Percentiles rank a stretch among this genome's conserved stretches.
Evolutionary conservation across 2,797 vertebrate genomes (phyloP).

Genomic region (Tolypeutes matacus): DNA sequence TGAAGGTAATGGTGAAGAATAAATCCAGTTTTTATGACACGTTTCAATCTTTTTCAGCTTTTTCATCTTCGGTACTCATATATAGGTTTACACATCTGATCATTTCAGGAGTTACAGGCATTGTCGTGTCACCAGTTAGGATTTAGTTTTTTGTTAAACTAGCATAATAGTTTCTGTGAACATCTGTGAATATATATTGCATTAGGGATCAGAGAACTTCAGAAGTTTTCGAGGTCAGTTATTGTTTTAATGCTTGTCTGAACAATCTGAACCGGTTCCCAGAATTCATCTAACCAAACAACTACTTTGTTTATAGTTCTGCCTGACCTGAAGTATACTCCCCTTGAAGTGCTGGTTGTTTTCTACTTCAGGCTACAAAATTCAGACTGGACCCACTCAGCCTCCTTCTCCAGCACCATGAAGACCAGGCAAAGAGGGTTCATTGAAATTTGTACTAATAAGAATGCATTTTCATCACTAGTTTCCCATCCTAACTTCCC

Average conservation of each 20-base stretch:
- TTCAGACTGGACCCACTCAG: not conserved
- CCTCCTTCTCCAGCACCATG: not conserved
- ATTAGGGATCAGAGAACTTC: conserved; percentile 25
- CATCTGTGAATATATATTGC: not conserved
- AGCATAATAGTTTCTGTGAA: not conserved
- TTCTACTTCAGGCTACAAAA: not conserved
- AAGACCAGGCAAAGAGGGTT: not conserved
- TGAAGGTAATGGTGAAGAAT: not conserved
- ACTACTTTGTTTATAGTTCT: conserved; percentile 55
- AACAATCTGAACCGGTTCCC: conserved; percentile 55
- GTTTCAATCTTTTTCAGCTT: not conserved
- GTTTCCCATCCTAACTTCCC: not conserved
- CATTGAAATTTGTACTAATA: conserved; percentile 41
- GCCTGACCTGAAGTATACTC: conserved; percentile 35
- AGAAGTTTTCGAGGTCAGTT: conserved; percentile 58
- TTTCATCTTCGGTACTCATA: not conserved
- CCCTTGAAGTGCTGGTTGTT: not conserved
- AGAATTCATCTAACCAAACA: conserved; percentile 24
- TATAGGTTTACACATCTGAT: not conserved
- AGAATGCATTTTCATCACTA: conserved; percentile 49
- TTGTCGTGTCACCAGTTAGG: not conserved
- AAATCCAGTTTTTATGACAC: not conserved
- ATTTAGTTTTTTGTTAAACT: not conserved
- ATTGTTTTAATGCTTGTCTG: conserved; percentile 56
- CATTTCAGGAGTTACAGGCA: not conserved